phyloP scores from a whole-genome alignment of 2,113 vertebrate genomes.

The Pedionomus torquatus region DNA sequence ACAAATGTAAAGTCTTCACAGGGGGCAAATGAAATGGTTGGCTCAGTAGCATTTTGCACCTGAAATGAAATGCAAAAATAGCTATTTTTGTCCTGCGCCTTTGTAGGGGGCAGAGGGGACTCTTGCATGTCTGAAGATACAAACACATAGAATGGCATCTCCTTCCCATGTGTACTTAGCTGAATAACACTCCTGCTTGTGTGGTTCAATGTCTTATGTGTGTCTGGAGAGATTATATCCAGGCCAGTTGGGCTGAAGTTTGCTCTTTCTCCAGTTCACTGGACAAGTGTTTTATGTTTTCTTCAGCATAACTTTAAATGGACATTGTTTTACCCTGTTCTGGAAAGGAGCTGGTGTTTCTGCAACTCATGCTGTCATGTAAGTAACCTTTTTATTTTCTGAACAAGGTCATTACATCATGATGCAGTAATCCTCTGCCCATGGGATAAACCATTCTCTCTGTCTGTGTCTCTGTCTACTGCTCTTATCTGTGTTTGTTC shows the following conservation, averaged over 20 bases:
- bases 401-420: conserved; percentile 45
- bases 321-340: background rate
- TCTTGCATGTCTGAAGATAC: background rate
- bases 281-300: background rate
- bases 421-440: conserved; percentile 35
- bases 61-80: background rate
- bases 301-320: conserved; percentile 8
- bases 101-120: background rate
- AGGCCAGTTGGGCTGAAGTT: background rate
- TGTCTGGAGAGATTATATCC: background rate
- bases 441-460: conserved; percentile 27
- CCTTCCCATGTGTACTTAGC: background rate
- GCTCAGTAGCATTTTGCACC: background rate
- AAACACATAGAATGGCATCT: background rate
- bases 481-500: conserved; percentile 1
- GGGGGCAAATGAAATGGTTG: background rate
- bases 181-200: background rate
- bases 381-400: conserved; percentile 45
- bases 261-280: background rate
- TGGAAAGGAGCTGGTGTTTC: background rate
- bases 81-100: background rate
- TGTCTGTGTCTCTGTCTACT: background rate
- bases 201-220: background rate
- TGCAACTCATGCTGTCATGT: background rate
- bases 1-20: background rate